Evolutionary conservation across 2,888 invertebrate species (phyloP).

Genomic region (Xylota segnis): DNA sequence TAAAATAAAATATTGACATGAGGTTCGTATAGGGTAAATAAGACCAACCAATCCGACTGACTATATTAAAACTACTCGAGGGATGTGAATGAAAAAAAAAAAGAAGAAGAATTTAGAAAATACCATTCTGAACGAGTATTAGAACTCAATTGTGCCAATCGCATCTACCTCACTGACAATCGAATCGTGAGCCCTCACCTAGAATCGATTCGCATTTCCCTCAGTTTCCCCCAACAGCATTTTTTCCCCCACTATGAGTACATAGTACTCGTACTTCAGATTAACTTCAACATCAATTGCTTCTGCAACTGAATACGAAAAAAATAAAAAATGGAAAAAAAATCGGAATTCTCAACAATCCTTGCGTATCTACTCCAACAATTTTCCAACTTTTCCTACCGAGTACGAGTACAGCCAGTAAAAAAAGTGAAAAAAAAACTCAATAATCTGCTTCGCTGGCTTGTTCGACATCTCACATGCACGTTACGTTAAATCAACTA

Average conservation of each 20-base stretch:
- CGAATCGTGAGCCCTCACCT: neutral
- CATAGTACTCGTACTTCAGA: neutral
- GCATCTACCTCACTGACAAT: conserved; percentile 9
- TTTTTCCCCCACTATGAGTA: neutral
- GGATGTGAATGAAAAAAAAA: neutral
- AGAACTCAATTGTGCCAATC: neutral
- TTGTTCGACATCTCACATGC: conserved; percentile 11
- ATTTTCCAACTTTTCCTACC: neutral
- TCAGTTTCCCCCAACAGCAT: neutral
- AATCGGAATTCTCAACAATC: conserved; percentile 18
- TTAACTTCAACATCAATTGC: conserved; percentile 14
- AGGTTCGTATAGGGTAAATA: neutral
- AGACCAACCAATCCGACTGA: neutral
- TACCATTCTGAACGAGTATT: neutral
- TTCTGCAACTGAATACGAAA: conserved; percentile 15
- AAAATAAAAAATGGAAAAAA: conserved; percentile 8
- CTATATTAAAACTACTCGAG: neutral
- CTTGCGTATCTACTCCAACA: neutral
- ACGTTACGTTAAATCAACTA: conserved; percentile 33
- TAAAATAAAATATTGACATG: too few species aligned
- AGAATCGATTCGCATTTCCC: neutral
- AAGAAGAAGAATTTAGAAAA: neutral
- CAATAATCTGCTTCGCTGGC: neutral
- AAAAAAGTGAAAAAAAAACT: neutral
- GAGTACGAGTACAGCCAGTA: too few species aligned